A percentile compares a stretch with the other conserved stretches of the same genome.
phyloP scores from a whole-genome alignment of 2,888 invertebrate genomes.

The Crepidodera aurea region DNA sequence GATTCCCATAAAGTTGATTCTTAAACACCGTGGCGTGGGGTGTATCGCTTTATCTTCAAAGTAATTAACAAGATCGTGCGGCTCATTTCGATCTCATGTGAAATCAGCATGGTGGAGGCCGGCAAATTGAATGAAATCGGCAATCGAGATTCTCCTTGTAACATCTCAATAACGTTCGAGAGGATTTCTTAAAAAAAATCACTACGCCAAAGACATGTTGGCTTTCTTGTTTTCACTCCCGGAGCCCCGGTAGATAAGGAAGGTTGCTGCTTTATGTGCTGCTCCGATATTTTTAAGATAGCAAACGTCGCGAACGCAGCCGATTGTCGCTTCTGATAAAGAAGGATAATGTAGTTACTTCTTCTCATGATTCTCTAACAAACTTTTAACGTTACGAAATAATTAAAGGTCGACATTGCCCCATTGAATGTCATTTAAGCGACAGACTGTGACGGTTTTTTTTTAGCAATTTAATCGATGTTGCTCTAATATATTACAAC shows the following conservation, averaged over 20 bases:
- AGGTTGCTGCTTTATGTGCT: constrained; percentile 44
- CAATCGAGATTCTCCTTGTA: constrained; percentile 52
- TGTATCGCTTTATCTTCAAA: constrained; percentile 50
- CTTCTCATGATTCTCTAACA: constrained; percentile 38
- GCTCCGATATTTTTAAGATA: constrained; percentile 45
- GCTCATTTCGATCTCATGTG: constrained; percentile 52
- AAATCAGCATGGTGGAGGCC: constrained; percentile 55
- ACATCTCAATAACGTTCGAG: constrained; percentile 53
- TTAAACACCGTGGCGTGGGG: constrained; percentile 39
- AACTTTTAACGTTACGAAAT: constrained; percentile 35
- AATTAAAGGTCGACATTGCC: constrained; percentile 24
- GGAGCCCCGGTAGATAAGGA: constrained; percentile 42
- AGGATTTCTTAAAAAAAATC: constrained; percentile 39
- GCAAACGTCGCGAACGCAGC: constrained; percentile 48
- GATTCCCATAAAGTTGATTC: constrained; percentile 51
- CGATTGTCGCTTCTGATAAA: constrained; percentile 53
- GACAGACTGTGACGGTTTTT: neutral
- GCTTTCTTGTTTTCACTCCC: constrained; percentile 44
- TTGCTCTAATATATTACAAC: too few relatives aligned
- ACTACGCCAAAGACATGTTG: constrained; percentile 43
- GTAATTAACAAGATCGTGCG: constrained; percentile 58
- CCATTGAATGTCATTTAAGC: constrained; percentile 10
- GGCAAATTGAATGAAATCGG: constrained; percentile 53
- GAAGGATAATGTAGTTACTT: constrained; percentile 42
- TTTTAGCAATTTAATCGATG: too few relatives aligned